These are phyloP conservation scores for Tinea semifulvella DNA, from an alignment of 2,888 invertebrate species.

Conservation along the genomic window DNA sequence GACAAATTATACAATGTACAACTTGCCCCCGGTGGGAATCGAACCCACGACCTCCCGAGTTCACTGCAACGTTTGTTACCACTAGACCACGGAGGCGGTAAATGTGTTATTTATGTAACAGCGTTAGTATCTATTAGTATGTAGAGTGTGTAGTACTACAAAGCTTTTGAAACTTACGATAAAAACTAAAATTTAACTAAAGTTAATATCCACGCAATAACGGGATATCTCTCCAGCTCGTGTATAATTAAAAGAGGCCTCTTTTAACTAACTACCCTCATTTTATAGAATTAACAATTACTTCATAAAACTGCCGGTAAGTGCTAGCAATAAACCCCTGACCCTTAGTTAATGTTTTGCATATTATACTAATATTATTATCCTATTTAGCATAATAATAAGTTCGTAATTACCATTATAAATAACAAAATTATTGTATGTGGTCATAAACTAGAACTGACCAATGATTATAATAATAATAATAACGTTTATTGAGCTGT, in stretches of 20 bases:
- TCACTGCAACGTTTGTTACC: no score
- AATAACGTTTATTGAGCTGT: no score
- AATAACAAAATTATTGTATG: background rate
- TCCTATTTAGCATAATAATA: background rate
- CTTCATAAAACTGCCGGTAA: constrained; percentile 2
- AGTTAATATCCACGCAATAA: constrained; percentile 1
- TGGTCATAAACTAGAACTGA: no score
- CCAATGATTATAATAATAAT: no score
- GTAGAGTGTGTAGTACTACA: no score
- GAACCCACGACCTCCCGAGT: no score
- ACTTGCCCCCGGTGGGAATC: no score
- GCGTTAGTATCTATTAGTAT: no score
- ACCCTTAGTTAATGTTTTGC: background rate
- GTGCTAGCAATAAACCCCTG: background rate
- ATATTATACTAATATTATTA: constrained; percentile 3
- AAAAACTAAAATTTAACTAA: constrained; percentile 5
- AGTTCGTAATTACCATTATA: constrained; percentile 1
- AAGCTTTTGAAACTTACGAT: no score
- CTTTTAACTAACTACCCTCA: background rate
- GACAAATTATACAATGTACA: no score
- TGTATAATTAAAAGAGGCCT: constrained; percentile 1
- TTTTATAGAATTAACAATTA: constrained; percentile 1
- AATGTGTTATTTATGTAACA: no score
- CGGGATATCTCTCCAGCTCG: background rate
- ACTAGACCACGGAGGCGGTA: no score